Percentiles rank a stretch among this genome's conserved stretches.
Evolutionary conservation across 2,797 vertebrate species (phyloP).

Genomic region (Poecilia velifera): DNA sequence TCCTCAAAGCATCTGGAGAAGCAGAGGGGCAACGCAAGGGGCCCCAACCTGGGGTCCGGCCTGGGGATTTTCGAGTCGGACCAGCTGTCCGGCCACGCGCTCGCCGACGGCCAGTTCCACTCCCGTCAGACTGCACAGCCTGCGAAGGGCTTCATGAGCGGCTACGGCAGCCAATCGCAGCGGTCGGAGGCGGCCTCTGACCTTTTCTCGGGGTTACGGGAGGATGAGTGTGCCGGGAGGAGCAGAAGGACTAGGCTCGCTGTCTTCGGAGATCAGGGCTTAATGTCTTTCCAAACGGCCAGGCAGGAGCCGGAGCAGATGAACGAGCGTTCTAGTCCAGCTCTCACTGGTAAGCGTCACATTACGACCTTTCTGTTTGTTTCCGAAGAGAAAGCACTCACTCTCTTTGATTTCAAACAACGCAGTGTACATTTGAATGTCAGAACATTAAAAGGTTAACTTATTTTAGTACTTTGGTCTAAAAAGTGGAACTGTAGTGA

Average conservation of each 20-base stretch:
- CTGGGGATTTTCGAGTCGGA: constrained; percentile 87
- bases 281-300: constrained; percentile 89
- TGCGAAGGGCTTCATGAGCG: constrained; percentile 85
- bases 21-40: constrained; percentile 83
- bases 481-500: background rate
- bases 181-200: constrained; percentile 78
- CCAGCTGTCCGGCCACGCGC: constrained; percentile 88
- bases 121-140: constrained; percentile 88
- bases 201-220: constrained; percentile 86
- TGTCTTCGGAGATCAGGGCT: constrained; percentile 93
- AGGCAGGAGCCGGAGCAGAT: constrained; percentile 84
- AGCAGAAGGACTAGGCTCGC: constrained; percentile 88
- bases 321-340: constrained; percentile 81
- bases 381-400: background rate
- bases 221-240: constrained; percentile 82
- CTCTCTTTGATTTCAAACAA: constrained; percentile 11
- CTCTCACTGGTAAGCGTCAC: constrained; percentile 85
- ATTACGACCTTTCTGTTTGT: constrained; percentile 12
- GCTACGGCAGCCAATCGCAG: constrained; percentile 88
- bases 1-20: constrained; percentile 92
- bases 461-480: background rate
- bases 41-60: constrained; percentile 79
- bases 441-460: background rate
- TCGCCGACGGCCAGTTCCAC: constrained; percentile 90
- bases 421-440: background rate